Conservation (phyloP, 2,797 vertebrate genomes). For the Menidia menidia region DNA sequence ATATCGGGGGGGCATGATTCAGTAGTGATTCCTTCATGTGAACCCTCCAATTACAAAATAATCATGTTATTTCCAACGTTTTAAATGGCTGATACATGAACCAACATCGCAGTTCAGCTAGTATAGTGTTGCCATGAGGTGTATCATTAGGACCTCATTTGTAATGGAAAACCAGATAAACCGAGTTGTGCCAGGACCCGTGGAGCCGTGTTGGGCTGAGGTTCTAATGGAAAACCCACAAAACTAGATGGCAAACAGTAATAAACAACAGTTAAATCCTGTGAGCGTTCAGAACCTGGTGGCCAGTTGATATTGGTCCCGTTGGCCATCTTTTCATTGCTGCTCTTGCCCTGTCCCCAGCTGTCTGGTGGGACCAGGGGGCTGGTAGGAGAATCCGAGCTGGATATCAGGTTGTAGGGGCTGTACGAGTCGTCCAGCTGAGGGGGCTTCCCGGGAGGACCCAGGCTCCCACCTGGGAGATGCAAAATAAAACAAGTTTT, state of each 20-base stretch:
- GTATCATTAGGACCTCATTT: no score
- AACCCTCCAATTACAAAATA: no score
- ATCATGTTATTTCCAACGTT: no score
- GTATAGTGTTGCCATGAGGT: no score
- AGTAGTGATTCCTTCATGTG: no score
- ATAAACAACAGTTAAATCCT: not conserved
- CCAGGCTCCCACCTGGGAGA: constrained; percentile 88
- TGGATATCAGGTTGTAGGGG: constrained; percentile 93
- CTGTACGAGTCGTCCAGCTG: constrained; percentile 92
- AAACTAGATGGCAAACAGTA: not conserved
- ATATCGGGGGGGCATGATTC: no score
- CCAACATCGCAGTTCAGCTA: no score
- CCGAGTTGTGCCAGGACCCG: no score
- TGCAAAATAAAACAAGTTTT: not conserved
- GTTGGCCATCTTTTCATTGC: constrained; percentile 94
- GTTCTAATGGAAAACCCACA: no score
- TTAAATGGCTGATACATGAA: no score
- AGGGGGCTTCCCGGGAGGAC: constrained; percentile 91
- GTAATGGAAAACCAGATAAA: no score
- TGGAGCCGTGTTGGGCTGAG: no score
- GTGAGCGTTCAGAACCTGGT: constrained; percentile 84
- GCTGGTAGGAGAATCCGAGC: constrained; percentile 92
- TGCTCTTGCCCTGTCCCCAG: constrained; percentile 96
- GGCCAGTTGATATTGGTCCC: constrained; percentile 99
- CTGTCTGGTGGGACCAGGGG: constrained; percentile 92